Percentiles rank a stretch among this genome's conserved stretches.
These are phyloP conservation scores for Garra rufa DNA, from an alignment of 2,113 vertebrate species.

Conservation along the genomic window DNA sequence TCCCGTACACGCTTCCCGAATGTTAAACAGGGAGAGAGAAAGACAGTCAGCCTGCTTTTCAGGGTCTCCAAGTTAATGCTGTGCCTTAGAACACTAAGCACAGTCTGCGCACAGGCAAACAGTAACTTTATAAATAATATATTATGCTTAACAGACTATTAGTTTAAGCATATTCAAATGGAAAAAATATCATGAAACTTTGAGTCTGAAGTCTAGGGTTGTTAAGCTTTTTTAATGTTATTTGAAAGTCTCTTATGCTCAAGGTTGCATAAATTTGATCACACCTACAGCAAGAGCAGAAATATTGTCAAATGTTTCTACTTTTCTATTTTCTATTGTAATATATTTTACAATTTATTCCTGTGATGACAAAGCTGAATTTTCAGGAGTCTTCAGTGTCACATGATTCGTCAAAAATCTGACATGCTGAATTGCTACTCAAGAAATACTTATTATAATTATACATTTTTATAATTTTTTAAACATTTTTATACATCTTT, in stretches of 20 bases:
- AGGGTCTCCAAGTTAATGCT: constrained; percentile 26
- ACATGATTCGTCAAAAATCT: neutral
- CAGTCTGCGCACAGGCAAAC: neutral
- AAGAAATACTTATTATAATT: neutral
- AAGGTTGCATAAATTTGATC: neutral
- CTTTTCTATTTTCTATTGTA: neutral
- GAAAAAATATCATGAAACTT: neutral
- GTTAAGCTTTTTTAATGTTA: neutral
- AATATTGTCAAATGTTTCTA: too few relatives aligned
- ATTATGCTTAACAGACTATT: neutral
- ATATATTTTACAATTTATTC: neutral
- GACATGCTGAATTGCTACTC: neutral
- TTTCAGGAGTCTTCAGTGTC: neutral
- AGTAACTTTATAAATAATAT: neutral
- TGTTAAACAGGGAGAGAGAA: constrained; percentile 45
- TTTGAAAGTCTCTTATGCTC: neutral
- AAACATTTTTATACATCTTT: too few relatives aligned
- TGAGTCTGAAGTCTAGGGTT: neutral
- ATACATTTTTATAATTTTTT: too few relatives aligned
- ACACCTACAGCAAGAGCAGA: neutral
- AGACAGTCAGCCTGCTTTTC: constrained; percentile 26
- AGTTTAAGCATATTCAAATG: neutral
- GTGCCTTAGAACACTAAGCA: neutral
- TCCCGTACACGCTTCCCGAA: constrained; percentile 31
- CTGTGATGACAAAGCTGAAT: neutral